Conservation (phyloP, 1,140 invertebrate genomes). For the Saxidomus purpurata region DNA sequence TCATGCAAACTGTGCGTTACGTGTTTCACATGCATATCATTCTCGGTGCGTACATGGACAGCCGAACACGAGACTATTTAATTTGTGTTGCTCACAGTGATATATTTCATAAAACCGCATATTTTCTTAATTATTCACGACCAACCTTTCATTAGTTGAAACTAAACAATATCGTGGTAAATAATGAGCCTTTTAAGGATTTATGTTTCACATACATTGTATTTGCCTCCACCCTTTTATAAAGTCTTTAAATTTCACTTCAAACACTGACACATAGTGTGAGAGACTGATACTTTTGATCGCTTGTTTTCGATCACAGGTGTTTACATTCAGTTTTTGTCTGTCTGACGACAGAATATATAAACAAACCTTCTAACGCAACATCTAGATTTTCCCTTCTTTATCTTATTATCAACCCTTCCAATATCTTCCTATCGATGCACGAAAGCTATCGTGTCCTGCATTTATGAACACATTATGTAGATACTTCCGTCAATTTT, state of each 20-base stretch:
- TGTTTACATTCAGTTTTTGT: slow-evolving; percentile 37
- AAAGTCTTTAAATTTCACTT: slow-evolving; percentile 35
- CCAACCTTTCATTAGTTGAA: slow-evolving; percentile 39
- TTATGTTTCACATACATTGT: not conserved
- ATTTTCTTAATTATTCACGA: slow-evolving; percentile 41
- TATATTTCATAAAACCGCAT: slow-evolving; percentile 40
- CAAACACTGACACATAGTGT: slow-evolving; percentile 16
- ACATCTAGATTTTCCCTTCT: too few relatives aligned
- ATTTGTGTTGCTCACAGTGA: not conserved
- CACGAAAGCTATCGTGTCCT: too few relatives aligned
- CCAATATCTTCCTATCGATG: too few relatives aligned
- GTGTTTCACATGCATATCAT: slow-evolving; percentile 36
- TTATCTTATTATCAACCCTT: too few relatives aligned
- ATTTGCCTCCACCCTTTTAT: slow-evolving; percentile 2
- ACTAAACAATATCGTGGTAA: slow-evolving; percentile 1
- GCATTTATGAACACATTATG: too few relatives aligned
- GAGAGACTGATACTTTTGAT: slow-evolving; percentile 12
- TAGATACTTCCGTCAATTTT: too few relatives aligned
- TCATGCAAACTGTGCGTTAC: not conserved
- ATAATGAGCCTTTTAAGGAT: slow-evolving; percentile 24
- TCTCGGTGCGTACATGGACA: slow-evolving; percentile 2
- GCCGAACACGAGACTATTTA: slow-evolving; percentile 1
- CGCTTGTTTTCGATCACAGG: not conserved
- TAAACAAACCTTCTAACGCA: too few relatives aligned
- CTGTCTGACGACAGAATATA: not conserved